Conservation (phyloP, 1,140 invertebrate species). For the Bombus sylvicola region DNA sequence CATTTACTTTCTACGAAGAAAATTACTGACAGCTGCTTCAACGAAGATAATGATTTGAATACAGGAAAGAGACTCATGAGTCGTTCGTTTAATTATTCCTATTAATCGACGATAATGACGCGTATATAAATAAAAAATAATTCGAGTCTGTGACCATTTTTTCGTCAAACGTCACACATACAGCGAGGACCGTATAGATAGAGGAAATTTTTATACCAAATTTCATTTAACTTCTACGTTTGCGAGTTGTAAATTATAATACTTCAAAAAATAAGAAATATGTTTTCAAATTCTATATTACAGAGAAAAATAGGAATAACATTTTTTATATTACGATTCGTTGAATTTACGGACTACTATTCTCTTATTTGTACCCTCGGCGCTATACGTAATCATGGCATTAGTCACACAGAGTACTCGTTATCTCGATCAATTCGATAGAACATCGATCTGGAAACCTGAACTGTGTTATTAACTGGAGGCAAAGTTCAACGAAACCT, state of each 20-base stretch:
- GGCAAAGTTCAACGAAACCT: constrained; percentile 49
- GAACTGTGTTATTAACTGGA: constrained; percentile 40
- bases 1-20: not conserved
- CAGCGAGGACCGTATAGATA: not conserved
- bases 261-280: too few relatives aligned
- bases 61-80: not conserved
- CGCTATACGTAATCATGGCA: not conserved
- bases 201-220: not conserved
- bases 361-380: not conserved
- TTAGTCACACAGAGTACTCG: not conserved
- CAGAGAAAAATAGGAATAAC: too few relatives aligned
- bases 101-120: not conserved
- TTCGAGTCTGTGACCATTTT: not conserved
- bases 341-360: not conserved
- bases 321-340: too few relatives aligned
- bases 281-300: too few relatives aligned
- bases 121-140: not conserved
- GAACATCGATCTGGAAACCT: constrained; percentile 44
- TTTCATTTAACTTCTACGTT: not conserved
- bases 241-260: too few relatives aligned
- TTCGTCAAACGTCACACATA: not conserved
- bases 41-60: not conserved
- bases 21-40: not conserved
- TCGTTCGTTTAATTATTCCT: constrained; percentile 4
- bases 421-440: constrained; percentile 33